phyloP scores from a whole-genome alignment of 2,113 vertebrate genomes.

The Grus americana region DNA sequence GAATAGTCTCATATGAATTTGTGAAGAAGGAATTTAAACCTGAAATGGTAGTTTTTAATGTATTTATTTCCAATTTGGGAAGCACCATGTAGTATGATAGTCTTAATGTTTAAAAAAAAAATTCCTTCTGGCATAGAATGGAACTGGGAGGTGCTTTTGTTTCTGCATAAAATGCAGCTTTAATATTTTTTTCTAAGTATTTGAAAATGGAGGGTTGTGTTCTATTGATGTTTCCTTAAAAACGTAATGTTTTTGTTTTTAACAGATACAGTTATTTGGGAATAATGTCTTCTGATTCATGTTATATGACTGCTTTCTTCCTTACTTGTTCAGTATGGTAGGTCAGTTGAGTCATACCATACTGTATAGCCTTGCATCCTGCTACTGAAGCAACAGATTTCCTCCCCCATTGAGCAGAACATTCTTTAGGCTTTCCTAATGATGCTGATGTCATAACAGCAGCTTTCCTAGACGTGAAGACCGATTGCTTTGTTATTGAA shows the following conservation, averaged over 20 bases:
- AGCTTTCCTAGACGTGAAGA: conserved; percentile 57
- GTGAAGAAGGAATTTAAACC: neutral
- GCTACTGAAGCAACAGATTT: conserved; percentile 17
- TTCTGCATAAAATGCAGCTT: neutral
- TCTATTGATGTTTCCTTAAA: neutral
- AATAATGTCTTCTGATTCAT: neutral
- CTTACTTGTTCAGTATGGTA: conserved; percentile 23
- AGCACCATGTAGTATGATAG: neutral
- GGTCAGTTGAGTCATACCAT: neutral
- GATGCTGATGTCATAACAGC: conserved; percentile 38
- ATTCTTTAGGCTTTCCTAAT: conserved; percentile 60
- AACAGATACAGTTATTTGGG: neutral
- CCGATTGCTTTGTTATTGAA: conserved; percentile 21
- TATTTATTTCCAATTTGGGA: neutral
- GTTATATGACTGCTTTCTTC: neutral
- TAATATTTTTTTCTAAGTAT: neutral
- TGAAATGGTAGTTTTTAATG: neutral
- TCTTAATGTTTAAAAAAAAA: neutral
- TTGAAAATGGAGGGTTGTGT: neutral
- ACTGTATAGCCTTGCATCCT: conserved; percentile 10
- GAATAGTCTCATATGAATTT: neutral
- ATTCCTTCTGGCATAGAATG: neutral
- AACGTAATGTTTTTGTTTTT: neutral
- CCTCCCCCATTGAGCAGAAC: conserved; percentile 26
- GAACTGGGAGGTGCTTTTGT: neutral